Conservation (phyloP, 1,140 invertebrate species). For the Hormaphis cornu region DNA sequence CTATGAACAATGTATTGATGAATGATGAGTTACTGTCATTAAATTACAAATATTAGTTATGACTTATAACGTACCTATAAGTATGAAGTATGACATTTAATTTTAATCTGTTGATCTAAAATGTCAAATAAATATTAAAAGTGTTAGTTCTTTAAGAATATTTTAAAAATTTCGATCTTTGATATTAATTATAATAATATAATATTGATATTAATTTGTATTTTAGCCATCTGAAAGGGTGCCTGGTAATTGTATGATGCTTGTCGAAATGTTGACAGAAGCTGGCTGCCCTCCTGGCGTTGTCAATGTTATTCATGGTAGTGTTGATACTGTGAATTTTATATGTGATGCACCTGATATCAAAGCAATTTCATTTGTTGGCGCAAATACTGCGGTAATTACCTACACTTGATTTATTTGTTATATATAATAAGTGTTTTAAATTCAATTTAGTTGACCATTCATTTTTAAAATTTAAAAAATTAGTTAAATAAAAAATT, state of each 20-base stretch:
- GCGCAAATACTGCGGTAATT: constrained; percentile 80
- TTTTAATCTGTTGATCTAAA: too few species aligned
- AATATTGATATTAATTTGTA: neutral
- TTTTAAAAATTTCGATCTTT: neutral
- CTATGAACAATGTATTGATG: too few species aligned
- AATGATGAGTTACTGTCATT: too few species aligned
- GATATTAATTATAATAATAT: neutral
- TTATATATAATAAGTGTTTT: neutral
- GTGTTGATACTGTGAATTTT: constrained; percentile 89
- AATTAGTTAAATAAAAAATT: neutral
- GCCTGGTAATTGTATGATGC: constrained; percentile 89
- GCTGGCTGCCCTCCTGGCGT: constrained; percentile 89
- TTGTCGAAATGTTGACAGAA: constrained; percentile 79
- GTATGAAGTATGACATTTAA: too few species aligned
- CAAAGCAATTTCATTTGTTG: constrained; percentile 96
- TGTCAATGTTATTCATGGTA: constrained; percentile 93
- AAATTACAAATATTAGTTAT: too few species aligned
- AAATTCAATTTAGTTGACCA: neutral
- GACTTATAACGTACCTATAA: too few species aligned
- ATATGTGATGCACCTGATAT: constrained; percentile 95
- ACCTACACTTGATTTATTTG: neutral
- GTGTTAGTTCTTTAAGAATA: neutral
- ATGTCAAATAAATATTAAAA: neutral
- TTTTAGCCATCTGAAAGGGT: constrained; percentile 92
- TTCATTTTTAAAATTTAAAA: neutral